These are phyloP conservation scores for Yasuhikotakia modesta DNA, from an alignment of 2,797 vertebrate genomes.

Conservation along the genomic window DNA sequence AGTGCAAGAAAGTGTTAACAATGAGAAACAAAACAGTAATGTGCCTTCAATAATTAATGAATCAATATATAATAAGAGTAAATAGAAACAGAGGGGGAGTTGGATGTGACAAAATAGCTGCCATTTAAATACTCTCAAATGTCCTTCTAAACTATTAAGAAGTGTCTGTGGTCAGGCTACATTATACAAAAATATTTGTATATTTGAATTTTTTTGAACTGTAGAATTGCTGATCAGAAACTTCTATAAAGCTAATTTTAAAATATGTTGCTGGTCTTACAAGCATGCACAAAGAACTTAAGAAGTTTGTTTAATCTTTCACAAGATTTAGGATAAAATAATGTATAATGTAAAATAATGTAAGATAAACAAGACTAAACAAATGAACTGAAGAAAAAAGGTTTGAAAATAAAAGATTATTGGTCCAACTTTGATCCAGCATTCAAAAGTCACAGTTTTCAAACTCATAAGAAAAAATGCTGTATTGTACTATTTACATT, in stretches of 20 bases:
- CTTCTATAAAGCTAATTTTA: background rate
- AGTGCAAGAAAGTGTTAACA: background rate
- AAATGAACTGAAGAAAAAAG: too few species aligned
- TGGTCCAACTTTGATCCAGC: too few species aligned
- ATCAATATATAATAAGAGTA: background rate
- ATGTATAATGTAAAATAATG: too few species aligned
- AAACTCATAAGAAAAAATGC: background rate
- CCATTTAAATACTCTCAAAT: too few species aligned
- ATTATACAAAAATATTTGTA: too few species aligned
- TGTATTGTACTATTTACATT: conserved; percentile 10
- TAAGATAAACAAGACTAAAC: background rate
- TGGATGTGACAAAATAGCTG: background rate
- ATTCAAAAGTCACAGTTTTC: background rate
- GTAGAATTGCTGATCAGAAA: background rate
- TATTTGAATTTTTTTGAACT: too few species aligned
- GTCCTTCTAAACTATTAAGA: too few species aligned
- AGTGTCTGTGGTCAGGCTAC: too few species aligned
- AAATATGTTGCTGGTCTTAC: background rate
- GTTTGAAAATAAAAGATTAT: background rate
- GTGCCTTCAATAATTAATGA: background rate
- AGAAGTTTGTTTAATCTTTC: too few species aligned
- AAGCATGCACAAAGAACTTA: too few species aligned
- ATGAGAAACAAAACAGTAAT: background rate
- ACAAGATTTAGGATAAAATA: too few species aligned
- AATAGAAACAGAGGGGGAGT: background rate